Percentiles rank a stretch among this genome's conserved stretches.
Conservation (phyloP, 2,113 vertebrate species). For the Orycteropus afer region DNA sequence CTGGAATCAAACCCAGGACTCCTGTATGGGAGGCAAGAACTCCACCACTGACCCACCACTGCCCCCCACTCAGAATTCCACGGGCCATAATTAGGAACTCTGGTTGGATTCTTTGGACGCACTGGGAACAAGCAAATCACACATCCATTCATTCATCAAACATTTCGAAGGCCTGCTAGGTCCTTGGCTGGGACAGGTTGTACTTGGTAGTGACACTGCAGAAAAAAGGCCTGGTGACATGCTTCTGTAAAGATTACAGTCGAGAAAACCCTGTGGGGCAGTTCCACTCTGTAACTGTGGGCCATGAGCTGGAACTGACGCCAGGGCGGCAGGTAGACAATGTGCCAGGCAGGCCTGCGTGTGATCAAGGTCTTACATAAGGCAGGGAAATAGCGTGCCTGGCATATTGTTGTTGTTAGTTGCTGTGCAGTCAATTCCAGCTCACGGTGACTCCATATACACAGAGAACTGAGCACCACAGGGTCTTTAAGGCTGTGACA, state of each 20-base stretch:
- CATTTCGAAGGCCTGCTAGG: neutral
- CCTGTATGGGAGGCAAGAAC: neutral
- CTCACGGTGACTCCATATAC: neutral
- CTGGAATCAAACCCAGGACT: neutral
- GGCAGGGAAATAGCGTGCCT: fast-evolving
- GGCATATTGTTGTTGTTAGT: neutral
- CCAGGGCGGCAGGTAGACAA: neutral
- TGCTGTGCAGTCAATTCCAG: neutral
- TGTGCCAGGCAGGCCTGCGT: neutral
- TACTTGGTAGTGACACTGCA: too few relatives aligned
- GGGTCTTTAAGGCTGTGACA: neutral
- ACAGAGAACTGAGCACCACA: neutral
- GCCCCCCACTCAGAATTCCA: neutral
- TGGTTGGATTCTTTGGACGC: neutral
- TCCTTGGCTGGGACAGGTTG: neutral
- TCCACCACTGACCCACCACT: neutral
- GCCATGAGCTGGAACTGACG: neutral
- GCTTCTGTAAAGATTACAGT: neutral
- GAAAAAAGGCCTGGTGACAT: neutral
- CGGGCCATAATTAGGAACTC: neutral
- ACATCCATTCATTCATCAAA: neutral
- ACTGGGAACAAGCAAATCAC: neutral
- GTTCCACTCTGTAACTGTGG: neutral
- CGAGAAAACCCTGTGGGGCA: neutral
- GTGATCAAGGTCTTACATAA: too few relatives aligned